Evolutionary conservation across 2,888 invertebrate species (phyloP), one percentile per base, ranked within the genome.

Genomic region (Steromphala cineraria): DNA sequence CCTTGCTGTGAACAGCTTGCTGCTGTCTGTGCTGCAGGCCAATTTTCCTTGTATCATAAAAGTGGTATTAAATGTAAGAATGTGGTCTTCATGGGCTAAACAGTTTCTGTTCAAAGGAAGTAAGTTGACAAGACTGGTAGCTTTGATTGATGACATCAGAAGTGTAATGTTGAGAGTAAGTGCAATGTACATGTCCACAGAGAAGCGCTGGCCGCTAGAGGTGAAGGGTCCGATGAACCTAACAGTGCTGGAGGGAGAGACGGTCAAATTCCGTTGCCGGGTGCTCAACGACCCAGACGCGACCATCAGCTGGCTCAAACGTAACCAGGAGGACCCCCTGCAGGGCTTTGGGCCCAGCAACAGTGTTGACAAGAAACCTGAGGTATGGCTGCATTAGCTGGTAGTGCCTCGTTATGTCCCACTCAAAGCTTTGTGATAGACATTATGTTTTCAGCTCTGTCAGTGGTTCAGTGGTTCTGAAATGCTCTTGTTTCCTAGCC

Each of bases 241-340:
- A n/a, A 90, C 90, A 0, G 87, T 86, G 15, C 78, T 80, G 31
- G 87, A 85, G 71, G 91, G 91, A 0, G 87, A 87, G 10, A 86
- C 80, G 53, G 90, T 88, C 7, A 82, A 46, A 53, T 90, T 91
- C 81, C 83, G 79, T 53, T 91, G 91, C 67, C 85, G 87, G 0
- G 90, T 90, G 28, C 80, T 86, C 15, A 90, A 90, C 80, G 89
- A 90, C 79, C 86, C 85, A 3, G 76, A 82, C 0, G 90, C 90
- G n/a, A 88, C 86, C 31, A 88, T 90, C 10, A 88, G 87, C 76
- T 91, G 91, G 91, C 84, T 88, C 10, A 87, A 83, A 75, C 21
- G 79, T 40, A 31, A 75, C 46, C 7, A 40, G 52, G 31, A 62
- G 2, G 36, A 19, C 1, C 55, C 53, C n/a, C 31, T 40, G 15